Conservation (phyloP, 1,140 invertebrate genomes). For the Psix sp. region DNA sequence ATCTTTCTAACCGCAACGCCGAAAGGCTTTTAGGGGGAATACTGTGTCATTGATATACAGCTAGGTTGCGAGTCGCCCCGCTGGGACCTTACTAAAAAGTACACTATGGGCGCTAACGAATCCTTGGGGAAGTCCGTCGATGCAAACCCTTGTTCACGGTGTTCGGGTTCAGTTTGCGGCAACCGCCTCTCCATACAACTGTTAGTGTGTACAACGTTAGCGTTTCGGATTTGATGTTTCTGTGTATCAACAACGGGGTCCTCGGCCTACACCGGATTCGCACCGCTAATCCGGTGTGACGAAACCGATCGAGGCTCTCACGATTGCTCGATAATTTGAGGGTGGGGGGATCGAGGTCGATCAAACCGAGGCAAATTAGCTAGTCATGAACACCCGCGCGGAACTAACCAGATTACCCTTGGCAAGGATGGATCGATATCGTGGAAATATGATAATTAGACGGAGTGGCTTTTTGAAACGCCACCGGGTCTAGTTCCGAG, state of each 20-base stretch:
- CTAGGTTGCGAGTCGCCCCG: conserved; percentile 55
- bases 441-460: conserved; percentile 42
- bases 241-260: conserved; percentile 48
- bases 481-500: conserved; percentile 7
- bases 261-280: conserved; percentile 33
- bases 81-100: conserved; percentile 68
- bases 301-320: conserved; percentile 68
- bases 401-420: conserved; percentile 63
- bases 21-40: conserved; percentile 71
- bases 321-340: conserved; percentile 55
- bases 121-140: conserved; percentile 66
- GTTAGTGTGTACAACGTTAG: conserved; percentile 66
- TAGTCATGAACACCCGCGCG: conserved; percentile 58
- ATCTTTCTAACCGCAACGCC: conserved; percentile 71
- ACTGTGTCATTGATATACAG: conserved; percentile 71
- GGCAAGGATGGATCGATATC: conserved; percentile 12
- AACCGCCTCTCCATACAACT: conserved; percentile 66
- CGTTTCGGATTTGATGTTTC: conserved; percentile 66
- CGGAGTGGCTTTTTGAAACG: not conserved
- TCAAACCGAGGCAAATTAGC: conserved; percentile 32
- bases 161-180: conserved; percentile 47
- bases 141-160: conserved; percentile 56
- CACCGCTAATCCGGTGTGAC: conserved; percentile 67
- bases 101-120: conserved; percentile 71
- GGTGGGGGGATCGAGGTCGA: conserved; percentile 52